phyloP scores from a whole-genome alignment of 2,113 vertebrate species.

The Sceloporus undulatus region DNA sequence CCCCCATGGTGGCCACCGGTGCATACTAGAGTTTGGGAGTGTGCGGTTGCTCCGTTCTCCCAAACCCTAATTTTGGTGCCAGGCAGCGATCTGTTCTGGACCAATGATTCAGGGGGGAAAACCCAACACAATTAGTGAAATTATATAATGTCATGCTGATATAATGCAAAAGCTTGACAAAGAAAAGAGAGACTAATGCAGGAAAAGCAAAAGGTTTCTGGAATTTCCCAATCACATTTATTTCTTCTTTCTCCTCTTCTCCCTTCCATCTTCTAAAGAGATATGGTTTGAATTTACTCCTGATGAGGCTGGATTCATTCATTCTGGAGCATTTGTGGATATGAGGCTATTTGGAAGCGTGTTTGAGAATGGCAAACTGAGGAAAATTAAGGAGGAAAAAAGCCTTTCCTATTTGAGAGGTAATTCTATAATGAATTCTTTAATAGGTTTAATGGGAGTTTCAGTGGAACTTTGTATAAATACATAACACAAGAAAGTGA shows the following conservation, averaged over 20 bases:
- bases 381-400: not conserved
- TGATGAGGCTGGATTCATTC: conserved; percentile 13
- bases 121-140: not conserved
- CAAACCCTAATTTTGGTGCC: no score
- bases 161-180: not conserved
- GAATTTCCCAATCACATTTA: not conserved
- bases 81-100: no score
- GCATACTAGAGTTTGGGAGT: no score
- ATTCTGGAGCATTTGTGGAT: conserved; percentile 9
- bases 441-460: no score
- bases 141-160: no score
- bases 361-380: not conserved
- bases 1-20: no score
- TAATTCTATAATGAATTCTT: not conserved
- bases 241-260: not conserved
- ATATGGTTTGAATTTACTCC: conserved; percentile 18
- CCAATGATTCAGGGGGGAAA: no score
- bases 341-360: not conserved
- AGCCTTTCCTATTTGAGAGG: conserved; percentile 6
- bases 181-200: not conserved
- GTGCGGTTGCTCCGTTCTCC: no score
- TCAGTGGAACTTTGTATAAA: no score
- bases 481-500: no score
- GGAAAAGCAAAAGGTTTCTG: not conserved
- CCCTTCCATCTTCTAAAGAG: not conserved